Evolutionary conservation across 2,113 vertebrate genomes (phyloP).

Genomic region (Apteryx owenii): DNA sequence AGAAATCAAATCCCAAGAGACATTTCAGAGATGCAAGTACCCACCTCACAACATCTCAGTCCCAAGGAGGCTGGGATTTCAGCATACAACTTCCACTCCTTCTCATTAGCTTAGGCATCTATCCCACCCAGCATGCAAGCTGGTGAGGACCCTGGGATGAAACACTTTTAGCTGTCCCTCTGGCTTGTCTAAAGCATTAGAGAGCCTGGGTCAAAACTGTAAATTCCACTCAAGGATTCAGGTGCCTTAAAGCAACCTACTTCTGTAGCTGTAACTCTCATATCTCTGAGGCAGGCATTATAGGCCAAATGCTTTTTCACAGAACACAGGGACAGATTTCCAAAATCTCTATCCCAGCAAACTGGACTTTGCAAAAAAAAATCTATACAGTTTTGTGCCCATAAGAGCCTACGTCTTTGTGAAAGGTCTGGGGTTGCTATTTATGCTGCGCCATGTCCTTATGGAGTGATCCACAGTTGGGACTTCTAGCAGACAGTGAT

Average conservation of each 20-base stretch:
- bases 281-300: not conserved
- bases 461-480: not conserved
- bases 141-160: not conserved
- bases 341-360: not conserved
- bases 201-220: not conserved
- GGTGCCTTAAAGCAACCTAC: not conserved
- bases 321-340: not conserved
- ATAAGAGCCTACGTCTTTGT: not conserved
- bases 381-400: not conserved
- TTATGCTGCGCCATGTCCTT: not conserved
- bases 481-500: not conserved
- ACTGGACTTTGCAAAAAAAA: not conserved
- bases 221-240: not conserved
- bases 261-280: not conserved
- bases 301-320: fast-evolving
- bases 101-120: fast-evolving
- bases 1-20: not conserved
- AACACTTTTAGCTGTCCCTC: not conserved
- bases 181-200: not conserved
- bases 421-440: not conserved
- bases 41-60: not conserved
- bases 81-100: fast-evolving
- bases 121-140: fast-evolving
- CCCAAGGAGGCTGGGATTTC: not conserved
- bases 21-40: not conserved